Base-by-base conservation (phyloP, 1,140 invertebrate genomes). In the Drepana arcuata region DNA sequence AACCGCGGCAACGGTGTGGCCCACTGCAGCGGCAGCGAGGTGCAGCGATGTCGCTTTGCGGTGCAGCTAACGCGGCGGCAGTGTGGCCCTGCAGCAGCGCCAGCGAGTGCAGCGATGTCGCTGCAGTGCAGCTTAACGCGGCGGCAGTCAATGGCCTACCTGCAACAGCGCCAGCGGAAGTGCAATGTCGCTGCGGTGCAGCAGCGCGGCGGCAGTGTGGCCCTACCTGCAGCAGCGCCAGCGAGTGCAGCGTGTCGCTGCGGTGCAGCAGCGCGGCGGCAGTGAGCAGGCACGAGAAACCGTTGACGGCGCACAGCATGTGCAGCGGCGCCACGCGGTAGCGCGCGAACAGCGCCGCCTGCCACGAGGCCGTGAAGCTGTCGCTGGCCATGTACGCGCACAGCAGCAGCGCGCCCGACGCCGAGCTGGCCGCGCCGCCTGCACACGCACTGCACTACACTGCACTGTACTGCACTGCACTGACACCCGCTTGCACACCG, bases 321-420 rank as follows among this genome's bases (percentile, higher is more conserved):
- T 99, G 95, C 48, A 98, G 87, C 23, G 93, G 91, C 9, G 89
- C 90, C 82, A 95, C 92, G 48, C 89, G 83, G 70, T 98, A 95
- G 28, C 89, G 88, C 23, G 86, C 89, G 75, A 98, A 98, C 16
- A 99, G 86, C 52, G 91, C 91, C 50, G 92, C 92, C 85, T 99
- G 98, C 96, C 97, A 99, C 77, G 98, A 99, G 32, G 95, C 94
- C 6, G 98, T 99, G 83, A 99, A 99, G 80, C 96, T 96, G 84
- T 99, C 98, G 82, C 97, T 95, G 25, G 90, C 75, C 88, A 99
- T 93, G 82, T 99, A 99, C 34, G 92, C 89, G 44, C 89, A 85
- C 45, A 99, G 87, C 40, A 99, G 88, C 40, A 96, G 85, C 13
- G 95, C 71, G 24, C 97, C 97, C 9, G 95, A 95, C 30, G 94